A percentile compares a stretch with the other conserved stretches of the same genome.
phyloP scores from a whole-genome alignment of 2,113 vertebrate genomes.

The Pedionomus torquatus region DNA sequence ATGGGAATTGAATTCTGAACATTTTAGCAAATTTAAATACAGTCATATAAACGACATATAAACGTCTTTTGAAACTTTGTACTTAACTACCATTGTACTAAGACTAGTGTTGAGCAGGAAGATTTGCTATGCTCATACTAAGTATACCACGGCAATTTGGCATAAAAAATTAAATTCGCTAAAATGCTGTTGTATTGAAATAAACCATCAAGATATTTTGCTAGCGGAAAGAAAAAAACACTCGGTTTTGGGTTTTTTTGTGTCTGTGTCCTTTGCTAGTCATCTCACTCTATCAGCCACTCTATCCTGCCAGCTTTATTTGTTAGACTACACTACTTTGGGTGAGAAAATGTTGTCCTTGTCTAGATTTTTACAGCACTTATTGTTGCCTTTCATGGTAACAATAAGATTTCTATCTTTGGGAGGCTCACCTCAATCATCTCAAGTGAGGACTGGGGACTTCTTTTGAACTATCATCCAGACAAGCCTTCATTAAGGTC shows the following conservation, averaged over 20 bases:
- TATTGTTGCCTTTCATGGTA: too few species aligned
- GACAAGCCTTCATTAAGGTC: neutral
- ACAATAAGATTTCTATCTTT: too few species aligned
- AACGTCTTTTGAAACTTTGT: neutral
- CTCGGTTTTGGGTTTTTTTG: too few species aligned
- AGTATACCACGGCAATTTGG: too few species aligned
- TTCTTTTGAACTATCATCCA: neutral
- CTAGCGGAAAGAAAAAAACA: too few species aligned
- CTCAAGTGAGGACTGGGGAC: too few species aligned
- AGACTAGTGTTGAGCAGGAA: neutral
- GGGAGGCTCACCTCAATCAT: too few species aligned
- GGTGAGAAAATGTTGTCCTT: too few species aligned
- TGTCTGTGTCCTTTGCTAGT: neutral
- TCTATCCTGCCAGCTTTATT: neutral
- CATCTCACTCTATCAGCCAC: fast-evolving
- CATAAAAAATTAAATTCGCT: neutral
- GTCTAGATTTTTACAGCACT: too few species aligned
- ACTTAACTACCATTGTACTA: fast-evolving
- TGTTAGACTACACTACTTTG: too few species aligned
- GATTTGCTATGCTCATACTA: neutral
- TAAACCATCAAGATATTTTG: neutral
- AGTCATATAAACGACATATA: neutral
- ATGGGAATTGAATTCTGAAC: slow-evolving; percentile 2
- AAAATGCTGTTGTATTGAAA: neutral
- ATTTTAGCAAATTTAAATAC: neutral